Percentiles rank a stretch among this genome's conserved stretches.
phyloP scores from a whole-genome alignment of 1,140 invertebrate genomes.

The Drosophila pallidifrons region DNA sequence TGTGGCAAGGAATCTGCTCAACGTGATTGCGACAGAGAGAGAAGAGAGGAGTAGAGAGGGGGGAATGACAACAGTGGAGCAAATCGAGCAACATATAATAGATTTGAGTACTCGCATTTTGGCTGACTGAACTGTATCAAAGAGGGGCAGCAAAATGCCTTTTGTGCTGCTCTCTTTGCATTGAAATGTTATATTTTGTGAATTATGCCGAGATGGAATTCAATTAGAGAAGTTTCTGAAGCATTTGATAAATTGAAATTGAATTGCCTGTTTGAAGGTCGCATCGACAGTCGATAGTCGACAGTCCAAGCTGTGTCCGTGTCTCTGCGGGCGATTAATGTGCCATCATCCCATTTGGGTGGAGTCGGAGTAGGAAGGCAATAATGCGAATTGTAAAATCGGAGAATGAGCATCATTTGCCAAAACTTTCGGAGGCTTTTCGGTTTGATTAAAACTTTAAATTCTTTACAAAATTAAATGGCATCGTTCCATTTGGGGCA shows the following conservation, averaged over 20 bases:
- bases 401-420: constrained; percentile 10
- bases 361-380: not conserved
- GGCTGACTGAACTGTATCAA: constrained; percentile 67
- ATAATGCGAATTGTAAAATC: constrained; percentile 24
- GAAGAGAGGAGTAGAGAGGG: not conserved
- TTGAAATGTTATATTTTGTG: constrained; percentile 76
- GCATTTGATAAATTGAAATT: constrained; percentile 77
- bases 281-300: too few relatives aligned
- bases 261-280: constrained; percentile 51
- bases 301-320: not conserved
- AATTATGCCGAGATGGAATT: constrained; percentile 71
- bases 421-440: constrained; percentile 15
- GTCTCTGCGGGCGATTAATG: constrained; percentile 10
- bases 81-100: constrained; percentile 62
- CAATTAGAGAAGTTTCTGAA: constrained; percentile 77
- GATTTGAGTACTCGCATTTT: constrained; percentile 48
- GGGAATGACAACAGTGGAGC: constrained; percentile 28
- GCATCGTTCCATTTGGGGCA: not conserved
- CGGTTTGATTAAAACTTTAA: constrained; percentile 29
- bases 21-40: constrained; percentile 55
- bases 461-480: constrained; percentile 9
- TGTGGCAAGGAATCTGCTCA: constrained; percentile 65
- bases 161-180: constrained; percentile 51
- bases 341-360: not conserved
- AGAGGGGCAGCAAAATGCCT: constrained; percentile 27